Evolutionary conservation across 2,113 vertebrate genomes (phyloP), one percentile per base, ranked within the genome.

Genomic region (Hemichromis elongatus): DNA sequence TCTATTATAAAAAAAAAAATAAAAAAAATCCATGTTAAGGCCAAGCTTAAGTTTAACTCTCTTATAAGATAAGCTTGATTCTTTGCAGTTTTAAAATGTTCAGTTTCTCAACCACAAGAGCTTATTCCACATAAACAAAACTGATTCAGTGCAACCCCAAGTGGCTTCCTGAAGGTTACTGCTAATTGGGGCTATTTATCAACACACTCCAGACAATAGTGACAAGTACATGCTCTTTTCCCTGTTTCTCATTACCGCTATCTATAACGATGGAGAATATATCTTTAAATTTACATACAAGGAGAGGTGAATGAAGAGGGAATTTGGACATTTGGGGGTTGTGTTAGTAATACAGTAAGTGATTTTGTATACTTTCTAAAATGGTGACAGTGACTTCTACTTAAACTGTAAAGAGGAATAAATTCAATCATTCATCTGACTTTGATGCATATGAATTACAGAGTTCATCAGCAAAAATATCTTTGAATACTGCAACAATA

Each of bases 101-200:
- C 61, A 63, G 28, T 86, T 77, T 73, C 52, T 70, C 45, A n/a
- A 93, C 11, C 86, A 77, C 9, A 3, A 81, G 78, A 55, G 73
- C 84, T 78, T 18, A 35, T 88, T 90, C 57, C 82, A 81, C 79
- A 78, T 85, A 93, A 92, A 92, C 90, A 83, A 88, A 88, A 85
- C 79, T 35, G 86, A 70, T 89, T 89, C 82, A 19, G 14, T 78
- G 83, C 79, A 90, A 89, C 77, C 87, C 92, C 56, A 9, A 92
- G 92, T 92, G 89, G 89, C 82, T 90, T 77, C 87, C 63, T 92
- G 94, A 95, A 96, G 94, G 95, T 95, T 94, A 94, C 88, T 9
- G 80, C 87, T 96, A 95, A 96, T 95, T 95, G 92, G 91, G 90
- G 88, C 89, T 85, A 95, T 95, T 95, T 95, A 95, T 95, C 95